Base-by-base conservation (phyloP, 2,888 invertebrate genomes). In the Eledona agricola region DNA sequence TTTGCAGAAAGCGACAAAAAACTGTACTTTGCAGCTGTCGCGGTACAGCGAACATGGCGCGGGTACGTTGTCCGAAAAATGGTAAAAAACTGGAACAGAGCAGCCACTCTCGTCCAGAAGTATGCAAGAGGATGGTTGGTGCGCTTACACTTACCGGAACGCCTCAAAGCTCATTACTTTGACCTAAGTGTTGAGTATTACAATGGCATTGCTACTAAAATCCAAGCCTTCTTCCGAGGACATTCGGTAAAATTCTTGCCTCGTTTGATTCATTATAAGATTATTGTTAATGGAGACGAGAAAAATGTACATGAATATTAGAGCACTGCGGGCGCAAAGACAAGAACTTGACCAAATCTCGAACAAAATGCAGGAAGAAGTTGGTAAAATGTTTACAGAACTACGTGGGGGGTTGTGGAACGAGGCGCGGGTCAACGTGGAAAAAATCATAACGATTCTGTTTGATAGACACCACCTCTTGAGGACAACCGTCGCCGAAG, bases 381-480 rank as follows among this genome's bases (percentile, higher is more conserved):
- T 66, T 37, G 49, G 31, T 4, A 28, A 49, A 4, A 45, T 55
- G 6, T 65, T 64, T 37, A 17, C 16, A 7, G n/a, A 57, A 42
- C 12, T 58, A 4, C 45, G 29, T n/a, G 15, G 9, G 6, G 4
- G 4, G 2, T 4, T 10, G 1, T 34, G 15, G 34, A 26, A 23
- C 5, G 25, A 45, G 11, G 63, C 11, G 2, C 22, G 20, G 1
- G 16, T 23, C 4, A 65, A 69, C 35, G 60, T 67, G 35, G 52
- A 67, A 34, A 68, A 66, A 64, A 70, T 76, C 11, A 34, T 73
- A 16, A 60, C 63, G 45, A 64, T 69, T 12, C 51, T 77, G 3
- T 76, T 74, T 47, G 74, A 76, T 47, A 60, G 73, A 11, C 77
- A 77, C 58, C 77, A 77, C 62, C 58, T 75, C 15, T 26, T 76